Evolutionary conservation across 1,140 invertebrate species (phyloP).

Genomic region (Drosophila lacertosa): DNA sequence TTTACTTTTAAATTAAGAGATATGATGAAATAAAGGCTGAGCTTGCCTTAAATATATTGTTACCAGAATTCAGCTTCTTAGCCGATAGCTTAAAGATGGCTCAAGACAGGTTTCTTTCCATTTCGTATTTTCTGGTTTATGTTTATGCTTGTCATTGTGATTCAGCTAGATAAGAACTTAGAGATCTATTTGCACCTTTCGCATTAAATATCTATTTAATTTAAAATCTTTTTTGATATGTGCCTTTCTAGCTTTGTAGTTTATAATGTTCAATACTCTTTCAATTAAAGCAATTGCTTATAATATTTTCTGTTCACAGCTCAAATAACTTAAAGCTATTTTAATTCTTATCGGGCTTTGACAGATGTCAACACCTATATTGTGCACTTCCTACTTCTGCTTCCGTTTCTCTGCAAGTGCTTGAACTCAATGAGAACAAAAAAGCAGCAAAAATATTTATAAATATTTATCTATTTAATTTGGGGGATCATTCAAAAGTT

Average conservation of each 20-base stretch:
- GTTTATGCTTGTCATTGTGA: too few species aligned
- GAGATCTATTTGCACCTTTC: too few species aligned
- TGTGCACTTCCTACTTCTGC: slow-evolving; percentile 20
- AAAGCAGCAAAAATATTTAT: background rate
- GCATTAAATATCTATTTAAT: too few species aligned
- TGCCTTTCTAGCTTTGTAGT: too few species aligned
- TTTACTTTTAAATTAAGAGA: background rate
- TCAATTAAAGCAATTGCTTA: too few species aligned
- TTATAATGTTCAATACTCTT: too few species aligned
- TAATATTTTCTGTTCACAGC: background rate
- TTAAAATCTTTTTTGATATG: too few species aligned
- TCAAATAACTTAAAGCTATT: background rate
- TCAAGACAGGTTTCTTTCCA: too few species aligned
- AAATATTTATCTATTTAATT: slow-evolving; percentile 10
- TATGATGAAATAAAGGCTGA: background rate
- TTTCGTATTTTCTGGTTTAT: too few species aligned
- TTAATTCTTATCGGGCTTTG: slow-evolving; percentile 2
- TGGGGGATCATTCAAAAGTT: slow-evolving; percentile 8
- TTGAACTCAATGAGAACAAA: slow-evolving; percentile 6
- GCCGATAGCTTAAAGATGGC: background rate
- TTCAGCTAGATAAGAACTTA: too few species aligned
- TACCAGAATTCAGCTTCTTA: background rate
- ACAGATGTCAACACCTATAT: slow-evolving; percentile 10
- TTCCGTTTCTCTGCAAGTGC: slow-evolving; percentile 1
- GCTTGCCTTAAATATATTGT: background rate